These are phyloP conservation scores for Drosophila birchii DNA, from an alignment of 2,888 invertebrate species.

Conservation along the genomic window DNA sequence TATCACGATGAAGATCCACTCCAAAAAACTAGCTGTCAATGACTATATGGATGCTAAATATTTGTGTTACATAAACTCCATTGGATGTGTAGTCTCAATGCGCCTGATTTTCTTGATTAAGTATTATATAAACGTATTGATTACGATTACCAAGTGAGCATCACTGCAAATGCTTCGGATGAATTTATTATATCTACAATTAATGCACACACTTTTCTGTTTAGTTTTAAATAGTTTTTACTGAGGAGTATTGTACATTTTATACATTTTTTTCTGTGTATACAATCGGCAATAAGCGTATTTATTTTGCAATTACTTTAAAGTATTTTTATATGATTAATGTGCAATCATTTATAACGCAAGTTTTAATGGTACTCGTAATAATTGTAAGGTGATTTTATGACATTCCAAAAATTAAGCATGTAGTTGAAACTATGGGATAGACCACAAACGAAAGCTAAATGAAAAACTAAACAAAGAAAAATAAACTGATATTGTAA, in stretches of 20 bases:
- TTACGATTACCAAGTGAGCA: constrained; percentile 41
- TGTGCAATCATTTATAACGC: constrained; percentile 41
- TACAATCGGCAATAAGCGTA: constrained; percentile 26
- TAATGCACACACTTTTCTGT: constrained; percentile 60
- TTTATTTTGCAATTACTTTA: constrained; percentile 42
- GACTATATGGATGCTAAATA: constrained; percentile 78
- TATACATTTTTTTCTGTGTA: constrained; percentile 46
- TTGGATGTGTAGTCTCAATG: constrained; percentile 67
- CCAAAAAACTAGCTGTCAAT: constrained; percentile 49
- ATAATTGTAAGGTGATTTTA: constrained; percentile 69
- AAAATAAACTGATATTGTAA: constrained; percentile 20
- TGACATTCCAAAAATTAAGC: constrained; percentile 74
- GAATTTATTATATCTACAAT: constrained; percentile 38
- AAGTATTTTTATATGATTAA: constrained; percentile 29
- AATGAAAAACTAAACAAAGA: constrained; percentile 25
- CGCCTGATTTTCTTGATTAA: constrained; percentile 62
- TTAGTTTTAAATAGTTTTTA: constrained; percentile 31
- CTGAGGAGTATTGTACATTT: constrained; percentile 56
- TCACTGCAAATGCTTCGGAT: constrained; percentile 22
- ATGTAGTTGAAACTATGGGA: constrained; percentile 58
- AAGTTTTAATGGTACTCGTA: constrained; percentile 55
- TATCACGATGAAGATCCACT: constrained; percentile 40
- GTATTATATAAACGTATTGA: constrained; percentile 54
- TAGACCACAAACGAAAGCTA: constrained; percentile 41
- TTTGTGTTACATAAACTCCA: constrained; percentile 73